Percentiles rank a stretch among this genome's conserved stretches.
Conservation (phyloP, 2,113 vertebrate species). For the Tyrannus savana region DNA sequence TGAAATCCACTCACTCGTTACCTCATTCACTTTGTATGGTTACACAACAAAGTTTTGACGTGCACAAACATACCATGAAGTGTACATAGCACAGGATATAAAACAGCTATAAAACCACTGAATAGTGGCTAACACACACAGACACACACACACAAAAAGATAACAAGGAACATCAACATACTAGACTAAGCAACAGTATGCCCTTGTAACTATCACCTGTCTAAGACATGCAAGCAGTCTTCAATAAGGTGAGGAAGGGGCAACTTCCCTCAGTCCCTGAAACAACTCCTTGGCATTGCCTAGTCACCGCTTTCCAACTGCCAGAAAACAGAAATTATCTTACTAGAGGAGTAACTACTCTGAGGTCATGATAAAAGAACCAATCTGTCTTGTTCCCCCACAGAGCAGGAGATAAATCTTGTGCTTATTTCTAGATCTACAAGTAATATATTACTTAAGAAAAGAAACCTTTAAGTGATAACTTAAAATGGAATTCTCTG, state of each 20-base stretch:
- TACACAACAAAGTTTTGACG: background rate
- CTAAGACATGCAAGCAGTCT: background rate
- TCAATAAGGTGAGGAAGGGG: background rate
- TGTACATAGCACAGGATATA: background rate
- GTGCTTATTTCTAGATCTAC: background rate
- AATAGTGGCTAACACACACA: background rate
- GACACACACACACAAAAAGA: background rate
- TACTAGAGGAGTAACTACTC: background rate
- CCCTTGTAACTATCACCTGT: background rate
- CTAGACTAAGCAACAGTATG: background rate
- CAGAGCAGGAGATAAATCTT: constrained; percentile 24
- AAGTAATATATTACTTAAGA: background rate
- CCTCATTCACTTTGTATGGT: background rate
- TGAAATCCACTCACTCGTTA: background rate
- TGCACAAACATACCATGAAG: background rate
- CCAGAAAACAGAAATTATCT: background rate
- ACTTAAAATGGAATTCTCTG: background rate
- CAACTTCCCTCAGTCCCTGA: rapidly evolving
- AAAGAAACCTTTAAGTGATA: background rate
- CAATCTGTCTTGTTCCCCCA: background rate
- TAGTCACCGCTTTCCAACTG: background rate
- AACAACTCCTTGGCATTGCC: background rate
- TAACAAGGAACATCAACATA: background rate
- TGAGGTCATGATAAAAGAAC: background rate
- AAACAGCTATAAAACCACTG: background rate